Percentiles rank a stretch among this genome's conserved stretches.
phyloP scores from a whole-genome alignment of 2,113 vertebrate species.

The Siniperca chuatsi region DNA sequence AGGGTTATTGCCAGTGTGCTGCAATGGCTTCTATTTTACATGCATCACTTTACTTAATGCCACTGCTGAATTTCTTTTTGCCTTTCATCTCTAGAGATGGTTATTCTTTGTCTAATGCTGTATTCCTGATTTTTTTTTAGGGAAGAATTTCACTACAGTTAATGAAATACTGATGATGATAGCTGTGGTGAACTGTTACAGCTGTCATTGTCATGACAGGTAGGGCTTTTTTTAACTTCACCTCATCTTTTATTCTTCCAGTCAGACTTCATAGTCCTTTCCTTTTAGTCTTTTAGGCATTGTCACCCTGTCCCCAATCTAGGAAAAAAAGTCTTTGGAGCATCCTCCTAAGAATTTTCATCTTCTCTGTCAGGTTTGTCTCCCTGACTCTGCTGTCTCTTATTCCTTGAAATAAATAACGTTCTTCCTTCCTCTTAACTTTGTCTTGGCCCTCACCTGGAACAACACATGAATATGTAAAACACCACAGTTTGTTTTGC shows the following conservation, averaged over 20 bases:
- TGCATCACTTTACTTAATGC: neutral
- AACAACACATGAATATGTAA: slow-evolving; percentile 14
- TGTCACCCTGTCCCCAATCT: slow-evolving; percentile 27
- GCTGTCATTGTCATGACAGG: slow-evolving; percentile 50
- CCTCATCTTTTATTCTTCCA: slow-evolving; percentile 49
- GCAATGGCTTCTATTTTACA: neutral
- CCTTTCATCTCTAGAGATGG: neutral
- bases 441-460: slow-evolving; percentile 1
- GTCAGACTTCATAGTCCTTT: slow-evolving; percentile 43
- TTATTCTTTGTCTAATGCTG: slow-evolving; percentile 9
- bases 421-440: slow-evolving; percentile 7
- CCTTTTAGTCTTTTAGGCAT: slow-evolving; percentile 23
- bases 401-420: slow-evolving; percentile 10
- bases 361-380: slow-evolving; percentile 37
- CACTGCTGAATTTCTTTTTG: neutral
- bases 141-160: slow-evolving; percentile 7
- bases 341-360: slow-evolving; percentile 21
- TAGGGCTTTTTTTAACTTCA: slow-evolving; percentile 34
- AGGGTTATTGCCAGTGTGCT: neutral
- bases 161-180: slow-evolving; percentile 36
- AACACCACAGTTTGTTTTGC: neutral
- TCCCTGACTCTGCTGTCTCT: slow-evolving; percentile 2
- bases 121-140: neutral
- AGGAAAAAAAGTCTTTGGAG: slow-evolving; percentile 18
- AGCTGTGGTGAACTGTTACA: slow-evolving; percentile 37